Percentiles rank a stretch among this genome's conserved stretches.
Evolutionary conservation across 2,113 vertebrate species (phyloP).

Genomic region (Platycercus adscitus): DNA sequence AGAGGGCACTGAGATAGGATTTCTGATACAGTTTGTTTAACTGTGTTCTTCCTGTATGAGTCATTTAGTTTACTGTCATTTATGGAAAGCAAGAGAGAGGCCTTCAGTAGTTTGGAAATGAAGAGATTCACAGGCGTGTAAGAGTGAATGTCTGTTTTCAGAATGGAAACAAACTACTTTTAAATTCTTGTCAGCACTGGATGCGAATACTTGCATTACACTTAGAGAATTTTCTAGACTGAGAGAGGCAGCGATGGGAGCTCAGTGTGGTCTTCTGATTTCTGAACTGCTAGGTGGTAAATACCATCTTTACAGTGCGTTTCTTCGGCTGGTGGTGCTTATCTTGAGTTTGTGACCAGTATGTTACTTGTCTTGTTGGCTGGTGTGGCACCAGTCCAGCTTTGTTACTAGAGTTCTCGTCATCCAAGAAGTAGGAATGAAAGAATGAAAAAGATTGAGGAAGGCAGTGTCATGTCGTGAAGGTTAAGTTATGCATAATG

Average conservation of each 20-base stretch:
- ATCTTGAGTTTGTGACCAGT: background rate
- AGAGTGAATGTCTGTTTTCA: background rate
- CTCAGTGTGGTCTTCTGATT: background rate
- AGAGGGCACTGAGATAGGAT: background rate
- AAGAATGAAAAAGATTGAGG: background rate
- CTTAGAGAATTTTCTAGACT: conserved; percentile 10
- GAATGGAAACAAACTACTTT: conserved; percentile 31
- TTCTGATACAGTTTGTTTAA: background rate
- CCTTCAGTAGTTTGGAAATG: background rate
- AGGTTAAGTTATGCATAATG: background rate
- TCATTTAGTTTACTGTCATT: background rate
- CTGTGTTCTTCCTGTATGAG: background rate
- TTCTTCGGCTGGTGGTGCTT: background rate
- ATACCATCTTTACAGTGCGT: background rate
- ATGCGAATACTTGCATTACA: background rate
- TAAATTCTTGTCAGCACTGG: conserved; percentile 17
- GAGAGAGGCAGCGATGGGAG: background rate
- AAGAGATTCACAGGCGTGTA: background rate
- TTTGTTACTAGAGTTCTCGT: background rate
- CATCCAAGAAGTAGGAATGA: background rate
- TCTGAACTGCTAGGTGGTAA: background rate
- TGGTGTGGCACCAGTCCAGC: background rate
- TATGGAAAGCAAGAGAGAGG: background rate
- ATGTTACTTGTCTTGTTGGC: background rate
- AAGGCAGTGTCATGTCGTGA: background rate